These are phyloP conservation scores for Watsonalla cultraria DNA, from an alignment of 2,888 invertebrate species.

Conservation along the genomic window DNA sequence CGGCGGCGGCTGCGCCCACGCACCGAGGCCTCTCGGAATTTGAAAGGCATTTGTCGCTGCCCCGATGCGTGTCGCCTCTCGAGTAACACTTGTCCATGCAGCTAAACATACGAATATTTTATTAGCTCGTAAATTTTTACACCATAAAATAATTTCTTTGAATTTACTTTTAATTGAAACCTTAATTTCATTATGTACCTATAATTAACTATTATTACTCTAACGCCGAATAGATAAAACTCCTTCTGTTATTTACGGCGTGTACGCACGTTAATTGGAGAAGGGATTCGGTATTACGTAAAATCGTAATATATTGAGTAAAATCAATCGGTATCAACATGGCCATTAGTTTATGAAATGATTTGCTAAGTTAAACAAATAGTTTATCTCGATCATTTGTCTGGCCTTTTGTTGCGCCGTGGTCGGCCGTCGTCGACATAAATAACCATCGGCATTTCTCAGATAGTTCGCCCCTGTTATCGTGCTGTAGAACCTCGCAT, in stretches of 20 bases:
- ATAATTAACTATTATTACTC: not conserved
- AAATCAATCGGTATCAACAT: not conserved
- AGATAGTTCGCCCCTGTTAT: slow-evolving; percentile 68
- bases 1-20: slow-evolving; percentile 34
- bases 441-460: slow-evolving; percentile 69
- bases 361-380: slow-evolving; percentile 37
- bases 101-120: slow-evolving; percentile 51
- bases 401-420: slow-evolving; percentile 65
- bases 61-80: slow-evolving; percentile 46
- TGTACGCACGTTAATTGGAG: not conserved
- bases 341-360: slow-evolving; percentile 25
- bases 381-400: slow-evolving; percentile 72
- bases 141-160: slow-evolving; percentile 30
- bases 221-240: not conserved
- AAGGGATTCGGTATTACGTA: not conserved
- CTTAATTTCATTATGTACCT: slow-evolving; percentile 12
- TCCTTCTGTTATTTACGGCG: not conserved
- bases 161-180: slow-evolving; percentile 27
- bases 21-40: slow-evolving; percentile 61
- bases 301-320: not conserved
- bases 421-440: slow-evolving; percentile 55
- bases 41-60: slow-evolving; percentile 72
- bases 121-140: slow-evolving; percentile 54
- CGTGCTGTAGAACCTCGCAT: slow-evolving; percentile 55
- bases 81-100: slow-evolving; percentile 49